Conservation (phyloP, 2,113 vertebrate species). For the Forbesichthys agassizii region DNA sequence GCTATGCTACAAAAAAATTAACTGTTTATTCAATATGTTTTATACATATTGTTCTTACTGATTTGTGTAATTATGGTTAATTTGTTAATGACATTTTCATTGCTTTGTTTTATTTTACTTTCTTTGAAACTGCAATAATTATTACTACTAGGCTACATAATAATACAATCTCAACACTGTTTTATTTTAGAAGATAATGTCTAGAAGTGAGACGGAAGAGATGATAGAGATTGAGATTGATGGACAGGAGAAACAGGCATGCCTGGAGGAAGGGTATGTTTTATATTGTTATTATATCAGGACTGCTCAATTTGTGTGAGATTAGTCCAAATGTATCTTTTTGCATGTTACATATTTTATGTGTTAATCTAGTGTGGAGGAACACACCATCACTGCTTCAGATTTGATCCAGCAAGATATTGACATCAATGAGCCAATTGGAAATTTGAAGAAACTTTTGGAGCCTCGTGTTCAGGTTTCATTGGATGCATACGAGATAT, state of each 20-base stretch:
- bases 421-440: constrained; percentile 96
- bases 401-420: constrained; percentile 97
- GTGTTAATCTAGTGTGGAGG: constrained; percentile 82
- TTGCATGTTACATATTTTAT: background rate
- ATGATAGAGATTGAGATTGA: constrained; percentile 99
- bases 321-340: background rate
- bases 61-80: background rate
- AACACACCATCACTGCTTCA: constrained; percentile 90
- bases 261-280: constrained; percentile 92
- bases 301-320: background rate
- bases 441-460: constrained; percentile 94
- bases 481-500: constrained; percentile 93
- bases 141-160: no score
- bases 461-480: constrained; percentile 94
- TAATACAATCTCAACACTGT: background rate
- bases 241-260: constrained; percentile 92
- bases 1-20: background rate
- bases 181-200: constrained; percentile 77
- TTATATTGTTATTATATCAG: background rate
- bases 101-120: no score
- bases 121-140: no score
- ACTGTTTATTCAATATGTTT: no score
- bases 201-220: constrained; percentile 95
- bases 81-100: no score
- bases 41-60: background rate